These are phyloP conservation scores for Teleiodes luculella DNA, from an alignment of 2,888 invertebrate species.

Conservation along the genomic window DNA sequence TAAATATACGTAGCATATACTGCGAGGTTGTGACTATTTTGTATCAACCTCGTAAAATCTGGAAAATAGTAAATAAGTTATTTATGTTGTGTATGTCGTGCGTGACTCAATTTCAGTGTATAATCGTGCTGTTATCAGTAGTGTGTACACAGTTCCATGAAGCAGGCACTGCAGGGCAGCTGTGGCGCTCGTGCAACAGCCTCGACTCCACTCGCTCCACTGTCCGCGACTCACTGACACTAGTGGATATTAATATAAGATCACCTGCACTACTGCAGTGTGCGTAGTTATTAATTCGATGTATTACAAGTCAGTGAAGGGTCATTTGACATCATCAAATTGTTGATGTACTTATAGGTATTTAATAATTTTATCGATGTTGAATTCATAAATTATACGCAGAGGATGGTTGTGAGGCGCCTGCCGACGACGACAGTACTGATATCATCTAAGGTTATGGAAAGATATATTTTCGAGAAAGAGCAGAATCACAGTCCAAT, in stretches of 20 bases:
- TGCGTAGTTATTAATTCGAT: background rate
- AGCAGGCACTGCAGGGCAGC: conserved; percentile 6
- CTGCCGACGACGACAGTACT: conserved; percentile 25
- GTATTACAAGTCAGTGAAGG: background rate
- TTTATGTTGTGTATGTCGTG: conserved; percentile 53
- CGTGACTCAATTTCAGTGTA: conserved; percentile 26
- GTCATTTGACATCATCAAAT: conserved; percentile 24
- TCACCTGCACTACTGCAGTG: background rate
- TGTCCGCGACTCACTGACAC: background rate
- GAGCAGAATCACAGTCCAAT: conserved; percentile 21
- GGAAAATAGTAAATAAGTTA: conserved; percentile 47
- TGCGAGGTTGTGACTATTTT: conserved; percentile 30
- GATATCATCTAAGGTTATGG: conserved; percentile 27
- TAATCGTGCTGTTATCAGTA: conserved; percentile 5
- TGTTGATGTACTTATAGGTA: conserved; percentile 17
- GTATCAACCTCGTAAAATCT: conserved; percentile 33
- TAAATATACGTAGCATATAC: conserved; percentile 21
- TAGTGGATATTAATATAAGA: conserved; percentile 17
- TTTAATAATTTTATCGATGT: conserved; percentile 27
- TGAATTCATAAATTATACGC: conserved; percentile 25
- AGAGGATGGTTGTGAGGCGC: conserved; percentile 39
- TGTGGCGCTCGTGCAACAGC: conserved; percentile 47
- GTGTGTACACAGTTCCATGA: conserved; percentile 15
- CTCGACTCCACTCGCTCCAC: conserved; percentile 54
- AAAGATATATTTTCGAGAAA: conserved; percentile 22